phyloP scores from a whole-genome alignment of 1,140 invertebrate species.

The Caenorhabditis inopinata region DNA sequence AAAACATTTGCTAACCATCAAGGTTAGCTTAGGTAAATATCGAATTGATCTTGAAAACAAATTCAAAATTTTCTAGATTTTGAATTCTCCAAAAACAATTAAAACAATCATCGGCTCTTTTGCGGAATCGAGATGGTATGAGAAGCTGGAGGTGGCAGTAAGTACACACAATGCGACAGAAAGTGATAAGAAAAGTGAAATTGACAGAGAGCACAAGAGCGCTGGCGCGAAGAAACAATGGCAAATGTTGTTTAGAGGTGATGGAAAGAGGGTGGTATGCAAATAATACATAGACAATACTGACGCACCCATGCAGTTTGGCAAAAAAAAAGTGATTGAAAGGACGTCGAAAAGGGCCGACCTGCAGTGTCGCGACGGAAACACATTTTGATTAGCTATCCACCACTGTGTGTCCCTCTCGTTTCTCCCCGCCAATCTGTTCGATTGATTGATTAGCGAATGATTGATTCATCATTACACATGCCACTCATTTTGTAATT shows the following conservation, averaged over 20 bases:
- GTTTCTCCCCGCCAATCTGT: conserved; percentile 1
- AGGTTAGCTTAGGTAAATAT: too few species aligned
- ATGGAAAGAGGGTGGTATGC: neutral
- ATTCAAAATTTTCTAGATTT: too few species aligned
- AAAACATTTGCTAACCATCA: too few species aligned
- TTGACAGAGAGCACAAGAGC: conserved; percentile 3
- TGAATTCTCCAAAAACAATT: too few species aligned
- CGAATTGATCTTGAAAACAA: too few species aligned
- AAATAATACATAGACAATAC: neutral
- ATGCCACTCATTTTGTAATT: neutral
- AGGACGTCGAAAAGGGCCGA: neutral
- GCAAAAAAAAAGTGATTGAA: conserved; percentile 7
- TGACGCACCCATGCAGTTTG: neutral
- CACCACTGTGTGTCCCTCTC: neutral
- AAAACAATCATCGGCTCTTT: neutral
- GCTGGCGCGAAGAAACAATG: conserved; percentile 27
- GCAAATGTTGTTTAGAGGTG: conserved; percentile 11
- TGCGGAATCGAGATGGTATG: neutral
- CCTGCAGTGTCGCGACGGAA: neutral
- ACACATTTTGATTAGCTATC: conserved; percentile 28
- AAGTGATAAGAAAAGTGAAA: neutral
- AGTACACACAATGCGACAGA: neutral
- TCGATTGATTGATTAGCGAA: conserved; percentile 22
- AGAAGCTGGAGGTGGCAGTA: neutral
- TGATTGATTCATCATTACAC: conserved; percentile 8